phyloP scores from a whole-genome alignment of 2,113 vertebrate species.

The Anguilla rostrata region DNA sequence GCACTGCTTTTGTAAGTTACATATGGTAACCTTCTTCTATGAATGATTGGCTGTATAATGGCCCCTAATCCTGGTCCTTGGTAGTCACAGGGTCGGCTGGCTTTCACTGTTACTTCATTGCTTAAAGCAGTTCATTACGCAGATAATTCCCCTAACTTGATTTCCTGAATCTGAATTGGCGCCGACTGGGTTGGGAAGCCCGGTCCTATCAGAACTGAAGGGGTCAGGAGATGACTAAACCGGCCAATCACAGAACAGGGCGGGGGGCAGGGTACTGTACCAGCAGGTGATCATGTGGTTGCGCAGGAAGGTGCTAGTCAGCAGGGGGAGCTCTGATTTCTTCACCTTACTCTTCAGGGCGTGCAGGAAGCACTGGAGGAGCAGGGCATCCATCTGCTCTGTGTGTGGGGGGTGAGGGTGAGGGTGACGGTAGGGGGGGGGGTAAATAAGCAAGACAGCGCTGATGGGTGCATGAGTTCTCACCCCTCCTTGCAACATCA shows the following conservation, averaged over 20 bases:
- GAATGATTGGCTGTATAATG: too few relatives aligned
- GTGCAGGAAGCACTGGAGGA: slow-evolving; percentile 87
- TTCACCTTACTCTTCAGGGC: slow-evolving; percentile 89
- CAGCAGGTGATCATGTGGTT: slow-evolving; percentile 93
- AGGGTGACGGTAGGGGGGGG: not conserved
- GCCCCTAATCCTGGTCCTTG: too few relatives aligned
- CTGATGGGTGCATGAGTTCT: not conserved
- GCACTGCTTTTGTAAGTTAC: too few relatives aligned
- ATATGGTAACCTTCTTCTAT: too few relatives aligned
- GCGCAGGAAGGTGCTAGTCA: slow-evolving; percentile 89
- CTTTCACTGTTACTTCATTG: too few relatives aligned
- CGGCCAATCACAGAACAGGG: not conserved
- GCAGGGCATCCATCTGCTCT: slow-evolving; percentile 89
- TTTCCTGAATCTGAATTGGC: too few relatives aligned
- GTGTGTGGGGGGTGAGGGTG: slow-evolving; percentile 38
- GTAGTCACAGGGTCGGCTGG: too few relatives aligned
- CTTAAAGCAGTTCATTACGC: too few relatives aligned
- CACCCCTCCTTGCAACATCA: not conserved
- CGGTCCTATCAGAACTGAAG: too few relatives aligned
- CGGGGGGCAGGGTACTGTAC: slow-evolving; percentile 59
- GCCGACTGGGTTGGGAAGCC: too few relatives aligned
- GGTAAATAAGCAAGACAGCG: not conserved
- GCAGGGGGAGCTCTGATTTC: slow-evolving; percentile 91
- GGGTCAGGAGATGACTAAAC: not conserved
- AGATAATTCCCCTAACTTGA: too few relatives aligned